These are phyloP conservation scores for Megaustenia siamemsis DNA, from an alignment of 2,888 invertebrate genomes.

Conservation along the genomic window DNA sequence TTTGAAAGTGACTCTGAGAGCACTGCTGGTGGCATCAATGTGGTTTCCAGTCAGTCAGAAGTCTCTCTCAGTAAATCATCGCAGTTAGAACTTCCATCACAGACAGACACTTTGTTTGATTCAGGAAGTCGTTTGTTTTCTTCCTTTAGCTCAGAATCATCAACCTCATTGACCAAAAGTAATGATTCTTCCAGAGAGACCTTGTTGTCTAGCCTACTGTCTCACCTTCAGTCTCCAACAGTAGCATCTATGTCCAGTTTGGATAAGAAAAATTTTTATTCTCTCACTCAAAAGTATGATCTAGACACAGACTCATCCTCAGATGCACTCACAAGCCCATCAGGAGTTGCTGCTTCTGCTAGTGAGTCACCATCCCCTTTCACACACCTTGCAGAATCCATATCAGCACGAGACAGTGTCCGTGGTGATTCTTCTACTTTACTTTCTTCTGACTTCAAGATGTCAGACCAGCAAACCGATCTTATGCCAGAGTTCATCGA, in stretches of 20 bases:
- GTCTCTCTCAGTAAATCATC: background rate
- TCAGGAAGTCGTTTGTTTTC: background rate
- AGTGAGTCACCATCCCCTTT: background rate
- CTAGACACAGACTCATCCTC: conserved; percentile 40
- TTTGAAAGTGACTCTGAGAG: conserved; percentile 55
- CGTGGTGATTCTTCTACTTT: background rate
- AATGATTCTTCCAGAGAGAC: background rate
- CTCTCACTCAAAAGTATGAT: conserved; percentile 30
- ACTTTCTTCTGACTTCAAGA: conserved; percentile 7
- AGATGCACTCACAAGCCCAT: conserved; percentile 12
- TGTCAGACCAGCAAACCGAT: background rate
- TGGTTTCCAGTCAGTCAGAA: conserved; percentile 31
- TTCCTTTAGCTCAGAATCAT: background rate
- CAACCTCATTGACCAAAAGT: background rate
- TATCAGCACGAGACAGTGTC: background rate
- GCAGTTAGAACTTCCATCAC: conserved; percentile 2
- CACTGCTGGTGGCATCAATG: conserved; percentile 50
- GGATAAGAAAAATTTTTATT: conserved; percentile 37
- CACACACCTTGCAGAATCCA: background rate
- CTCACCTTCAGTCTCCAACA: conserved; percentile 6
- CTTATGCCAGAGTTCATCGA: background rate
- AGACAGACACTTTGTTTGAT: background rate
- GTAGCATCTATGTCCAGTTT: conserved; percentile 6
- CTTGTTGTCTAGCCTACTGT: conserved; percentile 28
- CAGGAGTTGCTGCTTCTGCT: background rate